These are phyloP conservation scores for Vanacampus margaritifer DNA, from an alignment of 2,113 vertebrate species.

Conservation along the genomic window DNA sequence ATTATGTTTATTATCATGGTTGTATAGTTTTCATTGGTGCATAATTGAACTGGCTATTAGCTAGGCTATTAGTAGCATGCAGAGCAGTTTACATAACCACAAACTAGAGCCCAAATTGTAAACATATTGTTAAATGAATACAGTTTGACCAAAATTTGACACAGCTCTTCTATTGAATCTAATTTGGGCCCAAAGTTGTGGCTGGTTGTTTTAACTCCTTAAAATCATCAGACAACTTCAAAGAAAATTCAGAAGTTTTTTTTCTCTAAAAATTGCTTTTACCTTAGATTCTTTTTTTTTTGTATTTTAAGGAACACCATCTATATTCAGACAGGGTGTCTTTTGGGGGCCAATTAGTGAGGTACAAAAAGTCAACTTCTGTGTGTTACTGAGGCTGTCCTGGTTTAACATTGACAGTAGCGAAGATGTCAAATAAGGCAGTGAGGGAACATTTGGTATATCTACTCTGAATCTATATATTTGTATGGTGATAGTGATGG, in stretches of 20 bases:
- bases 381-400: constrained; percentile 25
- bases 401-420: constrained; percentile 28
- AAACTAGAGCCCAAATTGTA: too few relatives aligned
- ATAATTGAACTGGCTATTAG: too few relatives aligned
- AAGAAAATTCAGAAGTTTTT: constrained; percentile 18
- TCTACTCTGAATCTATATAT: constrained; percentile 31
- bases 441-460: constrained; percentile 26
- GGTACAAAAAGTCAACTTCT: constrained; percentile 36
- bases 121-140: too few relatives aligned
- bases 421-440: constrained; percentile 34
- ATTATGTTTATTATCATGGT: too few relatives aligned
- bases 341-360: constrained; percentile 55
- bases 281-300: constrained; percentile 3
- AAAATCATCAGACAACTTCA: neutral
- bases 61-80: too few relatives aligned
- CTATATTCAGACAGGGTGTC: constrained; percentile 35
- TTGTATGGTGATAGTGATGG: constrained; percentile 6
- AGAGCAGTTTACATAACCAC: too few relatives aligned
- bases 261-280: constrained; percentile 11
- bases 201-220: too few relatives aligned
- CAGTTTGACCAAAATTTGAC: neutral
- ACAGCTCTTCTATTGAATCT: neutral
- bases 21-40: too few relatives aligned
- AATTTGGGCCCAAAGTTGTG: too few relatives aligned
- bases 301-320: constrained; percentile 32